phyloP scores from a whole-genome alignment of 2,797 vertebrate genomes.

The Brachyalestes nurse region DNA sequence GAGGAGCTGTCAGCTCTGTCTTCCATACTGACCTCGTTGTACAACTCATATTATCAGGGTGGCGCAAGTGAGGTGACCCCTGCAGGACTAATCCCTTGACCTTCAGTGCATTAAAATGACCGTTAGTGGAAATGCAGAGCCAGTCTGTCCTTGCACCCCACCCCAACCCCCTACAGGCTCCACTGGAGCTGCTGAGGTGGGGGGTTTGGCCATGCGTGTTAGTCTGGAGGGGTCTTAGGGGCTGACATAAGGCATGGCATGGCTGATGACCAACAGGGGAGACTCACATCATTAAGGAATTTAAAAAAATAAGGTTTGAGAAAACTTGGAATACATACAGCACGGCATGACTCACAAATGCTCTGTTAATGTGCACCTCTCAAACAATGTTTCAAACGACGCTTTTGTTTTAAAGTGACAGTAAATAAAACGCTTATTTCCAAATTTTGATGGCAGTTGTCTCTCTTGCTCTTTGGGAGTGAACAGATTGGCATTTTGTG shows the following conservation, averaged over 20 bases:
- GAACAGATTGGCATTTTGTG: background rate
- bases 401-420: background rate
- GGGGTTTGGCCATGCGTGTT: constrained; percentile 35
- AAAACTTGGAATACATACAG: background rate
- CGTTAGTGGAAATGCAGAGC: constrained; percentile 76
- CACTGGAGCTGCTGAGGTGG: constrained; percentile 20
- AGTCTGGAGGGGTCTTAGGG: constrained; percentile 32
- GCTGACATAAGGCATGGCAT: constrained; percentile 46
- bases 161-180: constrained; percentile 33
- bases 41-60: constrained; percentile 76
- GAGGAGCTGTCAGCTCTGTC: constrained; percentile 53
- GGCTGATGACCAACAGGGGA: constrained; percentile 47
- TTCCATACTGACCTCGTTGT: constrained; percentile 76
- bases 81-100: constrained; percentile 77
- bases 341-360: constrained; percentile 10
- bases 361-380: constrained; percentile 16
- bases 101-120: constrained; percentile 79
- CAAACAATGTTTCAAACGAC: background rate
- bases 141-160: constrained; percentile 70
- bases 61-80: constrained; percentile 74
- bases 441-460: background rate
- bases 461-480: background rate
- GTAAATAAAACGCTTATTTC: background rate
- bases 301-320: background rate
- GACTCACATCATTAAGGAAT: constrained; percentile 35